Conservation (phyloP, 2,113 vertebrate species). For the Mystacornis crossleyi region DNA sequence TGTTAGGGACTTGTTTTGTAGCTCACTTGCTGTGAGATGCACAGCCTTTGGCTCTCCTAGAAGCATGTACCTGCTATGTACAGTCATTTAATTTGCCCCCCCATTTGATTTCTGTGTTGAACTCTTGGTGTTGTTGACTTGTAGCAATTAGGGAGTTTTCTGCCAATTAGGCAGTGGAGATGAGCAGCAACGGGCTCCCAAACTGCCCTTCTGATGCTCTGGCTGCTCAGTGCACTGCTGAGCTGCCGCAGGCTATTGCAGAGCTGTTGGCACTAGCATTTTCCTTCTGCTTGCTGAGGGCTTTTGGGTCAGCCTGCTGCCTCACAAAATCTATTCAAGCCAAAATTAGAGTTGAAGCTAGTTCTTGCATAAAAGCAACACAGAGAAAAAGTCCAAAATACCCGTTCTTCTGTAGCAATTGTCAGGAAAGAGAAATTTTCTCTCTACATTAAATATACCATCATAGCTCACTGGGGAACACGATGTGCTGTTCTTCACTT, state of each 20-base stretch:
- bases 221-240: constrained; percentile 2
- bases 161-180: constrained; percentile 25
- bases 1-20: not conserved
- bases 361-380: not conserved
- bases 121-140: constrained; percentile 4
- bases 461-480: not conserved
- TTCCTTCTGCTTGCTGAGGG: constrained; percentile 38
- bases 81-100: not conserved
- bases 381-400: not conserved
- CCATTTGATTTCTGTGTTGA: not conserved
- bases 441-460: not conserved
- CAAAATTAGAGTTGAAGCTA: not conserved
- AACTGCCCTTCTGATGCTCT: not conserved
- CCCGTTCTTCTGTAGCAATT: not conserved
- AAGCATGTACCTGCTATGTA: not conserved
- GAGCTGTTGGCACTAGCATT: constrained; percentile 35
- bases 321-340: not conserved
- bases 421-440: not conserved
- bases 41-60: not conserved
- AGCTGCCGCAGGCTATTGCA: not conserved
- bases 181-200: not conserved
- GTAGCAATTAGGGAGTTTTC: not conserved
- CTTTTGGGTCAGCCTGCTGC: constrained; percentile 28
- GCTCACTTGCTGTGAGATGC: not conserved
- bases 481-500: not conserved